Percentiles rank a stretch among this genome's conserved stretches.
These are phyloP conservation scores for Copidosoma aretas DNA, from an alignment of 2,888 invertebrate genomes.

Conservation along the genomic window DNA sequence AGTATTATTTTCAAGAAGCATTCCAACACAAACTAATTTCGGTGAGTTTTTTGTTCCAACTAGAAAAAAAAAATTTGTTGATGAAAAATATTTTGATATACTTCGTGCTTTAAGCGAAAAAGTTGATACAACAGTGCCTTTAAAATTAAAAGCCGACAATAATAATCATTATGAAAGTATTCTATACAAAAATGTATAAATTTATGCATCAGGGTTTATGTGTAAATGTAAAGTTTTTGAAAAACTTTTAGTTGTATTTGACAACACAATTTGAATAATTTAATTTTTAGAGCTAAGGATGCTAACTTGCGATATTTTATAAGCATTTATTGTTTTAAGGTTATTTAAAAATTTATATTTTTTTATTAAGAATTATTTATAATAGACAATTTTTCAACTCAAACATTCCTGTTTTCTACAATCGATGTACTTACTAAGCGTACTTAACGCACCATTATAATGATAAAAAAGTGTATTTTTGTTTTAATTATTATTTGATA, in stretches of 20 bases:
- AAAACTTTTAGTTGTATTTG: neutral
- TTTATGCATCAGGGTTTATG: constrained; percentile 17
- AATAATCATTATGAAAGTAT: constrained; percentile 5
- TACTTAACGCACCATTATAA: constrained; percentile 5
- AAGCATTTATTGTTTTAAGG: neutral
- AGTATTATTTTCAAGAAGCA: no score
- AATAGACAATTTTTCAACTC: constrained; percentile 9
- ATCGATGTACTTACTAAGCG: constrained; percentile 27
- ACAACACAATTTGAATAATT: neutral
- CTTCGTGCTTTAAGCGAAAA: neutral
- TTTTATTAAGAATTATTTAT: neutral
- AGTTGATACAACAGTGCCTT: constrained; percentile 15
- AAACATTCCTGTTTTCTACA: constrained; percentile 25
- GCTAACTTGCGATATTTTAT: neutral
- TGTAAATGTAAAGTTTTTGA: neutral
- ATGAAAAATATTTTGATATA: neutral
- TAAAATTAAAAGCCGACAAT: constrained; percentile 6
- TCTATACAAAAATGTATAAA: constrained; percentile 8
- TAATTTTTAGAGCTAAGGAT: neutral
- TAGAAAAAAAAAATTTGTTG: neutral
- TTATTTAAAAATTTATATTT: neutral
- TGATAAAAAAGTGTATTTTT: neutral
- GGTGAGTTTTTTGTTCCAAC: no score
- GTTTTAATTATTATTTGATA: neutral
- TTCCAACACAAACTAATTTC: no score